These are phyloP conservation scores for Aulostomus chinensis DNA, from an alignment of 2,797 vertebrate species.

Conservation along the genomic window DNA sequence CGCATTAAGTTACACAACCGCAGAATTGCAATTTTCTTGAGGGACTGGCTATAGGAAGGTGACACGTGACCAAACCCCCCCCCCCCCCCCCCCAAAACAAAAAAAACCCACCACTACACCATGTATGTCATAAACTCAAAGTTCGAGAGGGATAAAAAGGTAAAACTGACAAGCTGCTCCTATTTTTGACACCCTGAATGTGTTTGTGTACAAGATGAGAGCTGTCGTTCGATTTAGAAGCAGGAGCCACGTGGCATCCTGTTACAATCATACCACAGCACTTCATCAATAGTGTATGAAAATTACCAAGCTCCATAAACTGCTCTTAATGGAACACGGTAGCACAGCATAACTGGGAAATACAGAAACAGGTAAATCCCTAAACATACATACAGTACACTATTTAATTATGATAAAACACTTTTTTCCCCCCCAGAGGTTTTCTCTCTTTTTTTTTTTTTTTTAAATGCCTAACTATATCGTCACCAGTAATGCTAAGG, in stretches of 20 bases:
- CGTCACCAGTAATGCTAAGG: neutral
- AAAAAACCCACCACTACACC: too few species aligned
- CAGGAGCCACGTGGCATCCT: conserved; percentile 1
- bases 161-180: too few species aligned
- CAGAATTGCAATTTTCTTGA: too few species aligned
- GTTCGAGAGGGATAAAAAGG: too few species aligned
- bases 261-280: conserved; percentile 25
- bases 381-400: conserved; percentile 11
- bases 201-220: neutral
- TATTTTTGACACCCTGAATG: neutral
- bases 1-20: too few species aligned
- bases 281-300: conserved; percentile 33
- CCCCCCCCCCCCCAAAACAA: too few species aligned
- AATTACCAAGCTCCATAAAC: conserved; percentile 54
- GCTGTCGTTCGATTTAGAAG: conserved; percentile 4
- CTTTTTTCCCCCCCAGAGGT: conserved; percentile 2
- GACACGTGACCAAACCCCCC: too few species aligned
- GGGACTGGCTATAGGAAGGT: too few species aligned
- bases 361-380: neutral
- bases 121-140: too few species aligned
- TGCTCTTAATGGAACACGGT: conserved; percentile 41
- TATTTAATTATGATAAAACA: conserved; percentile 6
- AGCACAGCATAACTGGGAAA: conserved; percentile 6
- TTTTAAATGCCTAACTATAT: too few species aligned
- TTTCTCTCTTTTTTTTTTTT: too few species aligned